Evolutionary conservation across 2,797 vertebrate genomes (phyloP).

Genomic region (Rousettus madagascariensis): DNA sequence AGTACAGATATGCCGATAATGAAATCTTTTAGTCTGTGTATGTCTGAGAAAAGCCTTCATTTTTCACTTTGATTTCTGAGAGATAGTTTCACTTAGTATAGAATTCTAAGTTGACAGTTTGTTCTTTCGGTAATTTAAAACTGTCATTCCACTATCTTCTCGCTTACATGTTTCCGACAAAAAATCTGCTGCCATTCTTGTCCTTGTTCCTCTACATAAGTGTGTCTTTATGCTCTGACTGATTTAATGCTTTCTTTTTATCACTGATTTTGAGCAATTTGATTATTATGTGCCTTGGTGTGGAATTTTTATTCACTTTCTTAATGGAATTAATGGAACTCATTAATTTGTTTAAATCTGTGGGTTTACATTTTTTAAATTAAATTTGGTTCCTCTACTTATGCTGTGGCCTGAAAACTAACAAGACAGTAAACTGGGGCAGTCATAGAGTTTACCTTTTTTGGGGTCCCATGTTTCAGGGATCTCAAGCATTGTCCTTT

Average conservation of each 20-base stretch:
- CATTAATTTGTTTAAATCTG: slow-evolving; percentile 10
- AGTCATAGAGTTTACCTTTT: neutral
- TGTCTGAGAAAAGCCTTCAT: neutral
- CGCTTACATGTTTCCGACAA: neutral
- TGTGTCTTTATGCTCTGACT: neutral
- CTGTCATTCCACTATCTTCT: neutral
- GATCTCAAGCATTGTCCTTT: neutral
- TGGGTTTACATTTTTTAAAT: slow-evolving; percentile 20
- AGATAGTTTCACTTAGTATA: neutral
- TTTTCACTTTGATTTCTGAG: slow-evolving; percentile 42
- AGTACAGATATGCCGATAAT: neutral
- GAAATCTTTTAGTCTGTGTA: neutral
- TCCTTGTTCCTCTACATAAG: neutral
- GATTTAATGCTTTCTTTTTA: neutral
- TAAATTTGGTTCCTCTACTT: neutral
- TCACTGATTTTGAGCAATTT: neutral
- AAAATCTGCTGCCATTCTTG: neutral
- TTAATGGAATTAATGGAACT: neutral
- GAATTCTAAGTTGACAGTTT: neutral
- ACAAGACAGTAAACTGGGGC: neutral
- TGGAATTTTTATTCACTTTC: neutral
- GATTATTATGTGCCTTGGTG: neutral
- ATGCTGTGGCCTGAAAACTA: neutral
- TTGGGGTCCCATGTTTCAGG: neutral
- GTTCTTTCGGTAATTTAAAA: neutral